These are phyloP conservation scores for Steinernema hermaphroditum DNA, from an alignment of 2,888 invertebrate genomes.

Conservation along the genomic window DNA sequence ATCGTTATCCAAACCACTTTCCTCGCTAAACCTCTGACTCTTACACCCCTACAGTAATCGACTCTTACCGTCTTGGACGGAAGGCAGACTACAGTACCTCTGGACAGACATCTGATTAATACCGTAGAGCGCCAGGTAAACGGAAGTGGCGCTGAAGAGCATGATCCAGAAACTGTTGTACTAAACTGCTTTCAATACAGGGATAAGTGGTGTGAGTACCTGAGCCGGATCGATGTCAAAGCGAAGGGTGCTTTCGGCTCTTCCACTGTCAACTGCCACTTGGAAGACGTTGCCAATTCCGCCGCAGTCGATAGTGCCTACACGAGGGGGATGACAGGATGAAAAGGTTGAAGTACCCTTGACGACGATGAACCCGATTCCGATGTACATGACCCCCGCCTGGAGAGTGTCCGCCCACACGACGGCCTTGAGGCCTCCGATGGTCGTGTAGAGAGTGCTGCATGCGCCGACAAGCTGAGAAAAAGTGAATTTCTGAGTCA, in stretches of 20 bases:
- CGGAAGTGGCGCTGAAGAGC: not conserved
- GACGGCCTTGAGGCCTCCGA: constrained; percentile 38
- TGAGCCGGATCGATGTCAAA: constrained; percentile 1
- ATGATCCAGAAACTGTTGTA: constrained; percentile 15
- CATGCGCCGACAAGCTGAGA: constrained; percentile 26
- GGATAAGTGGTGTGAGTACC: not conserved
- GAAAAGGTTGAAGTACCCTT: not conserved
- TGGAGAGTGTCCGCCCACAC: constrained; percentile 36
- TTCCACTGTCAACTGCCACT: not conserved
- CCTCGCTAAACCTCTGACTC: not conserved
- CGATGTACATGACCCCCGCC: constrained; percentile 34
- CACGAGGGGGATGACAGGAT: not conserved
- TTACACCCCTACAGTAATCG: not conserved
- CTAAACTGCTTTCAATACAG: not conserved
- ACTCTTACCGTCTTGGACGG: not conserved
- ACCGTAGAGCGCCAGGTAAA: not conserved
- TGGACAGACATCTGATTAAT: constrained; percentile 27
- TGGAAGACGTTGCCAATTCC: not conserved
- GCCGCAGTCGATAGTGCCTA: constrained; percentile 30
- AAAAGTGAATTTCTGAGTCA: not conserved
- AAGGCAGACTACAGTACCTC: constrained; percentile 21
- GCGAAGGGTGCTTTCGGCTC: constrained; percentile 3
- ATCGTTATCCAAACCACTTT: constrained; percentile 47
- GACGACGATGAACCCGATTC: constrained; percentile 25
- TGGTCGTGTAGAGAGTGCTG: constrained; percentile 34